Evolutionary conservation across 2,797 vertebrate species (phyloP), one percentile per base, ranked within the genome.

Genomic region (Hephaestus fuliginosus): DNA sequence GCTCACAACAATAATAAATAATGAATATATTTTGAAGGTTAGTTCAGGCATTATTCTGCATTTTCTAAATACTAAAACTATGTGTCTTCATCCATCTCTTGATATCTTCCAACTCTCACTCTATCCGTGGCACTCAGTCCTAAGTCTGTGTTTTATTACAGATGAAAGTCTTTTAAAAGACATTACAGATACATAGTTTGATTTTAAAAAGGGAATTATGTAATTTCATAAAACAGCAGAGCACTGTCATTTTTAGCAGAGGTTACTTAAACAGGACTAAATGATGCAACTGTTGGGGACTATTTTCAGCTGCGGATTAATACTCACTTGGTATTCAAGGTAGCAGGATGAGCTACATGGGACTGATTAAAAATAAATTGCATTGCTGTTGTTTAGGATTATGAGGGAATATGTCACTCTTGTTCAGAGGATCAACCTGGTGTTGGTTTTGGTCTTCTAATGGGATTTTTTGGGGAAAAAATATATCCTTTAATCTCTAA

Each of bases 21-120:
- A 62, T 53, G 11, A 76, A 33, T 20, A 7, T 43, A 55, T 30
- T 43, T 70, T 33, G 63, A 36, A 64, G n/a, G 14, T 7, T 18
- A 12, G n/a, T 18, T 30, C 28, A 33, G 43, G 7, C 4, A 18
- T 17, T 17, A 14, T 46, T 39, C 5, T 62, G n/a, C 57, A 33
- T 7, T 70, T 76, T 61, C 61, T 58, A 49, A 80, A 64, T 10
- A 56, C 13, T 7, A 43, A 58, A 83, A 43, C 43, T 41, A 74
- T 39, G 36, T 39, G 36, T 39, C 30, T 30, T 39, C 5, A 76
- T 81, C 55, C 1, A 78, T 80, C 39, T 63, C 18, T 46, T 6
- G 52, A 30, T 25, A 9, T 20, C 44, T 66, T 56, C 18, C 4
- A 63, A n/a, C 25, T 48, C 62, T 5, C 13, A 41, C 10, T 30